phyloP scores from a whole-genome alignment of 2,888 invertebrate species.

The Netelia fuscicornis region DNA sequence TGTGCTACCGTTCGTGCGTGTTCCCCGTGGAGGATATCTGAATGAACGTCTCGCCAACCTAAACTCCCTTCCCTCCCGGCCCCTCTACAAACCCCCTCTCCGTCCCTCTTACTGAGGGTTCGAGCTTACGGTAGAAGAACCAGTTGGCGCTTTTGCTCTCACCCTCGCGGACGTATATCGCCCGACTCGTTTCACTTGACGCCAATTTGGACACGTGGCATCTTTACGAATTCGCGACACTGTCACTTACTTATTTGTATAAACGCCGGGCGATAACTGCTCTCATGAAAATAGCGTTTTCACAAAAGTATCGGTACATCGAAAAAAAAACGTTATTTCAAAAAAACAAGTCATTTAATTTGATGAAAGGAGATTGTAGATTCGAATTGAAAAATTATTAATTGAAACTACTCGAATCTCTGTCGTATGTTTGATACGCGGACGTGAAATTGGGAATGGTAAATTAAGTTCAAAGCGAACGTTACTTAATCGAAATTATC shows the following conservation, averaged over 20 bases:
- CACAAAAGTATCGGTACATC: neutral
- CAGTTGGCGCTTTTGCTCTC: conserved; percentile 18
- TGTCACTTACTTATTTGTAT: neutral
- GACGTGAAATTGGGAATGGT: too few species aligned
- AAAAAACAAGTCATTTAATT: too few species aligned
- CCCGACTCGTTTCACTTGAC: conserved; percentile 65
- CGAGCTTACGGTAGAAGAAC: conserved; percentile 34
- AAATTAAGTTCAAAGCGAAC: too few species aligned
- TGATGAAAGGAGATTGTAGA: too few species aligned
- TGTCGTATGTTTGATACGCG: too few species aligned
- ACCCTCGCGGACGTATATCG: conserved; percentile 53
- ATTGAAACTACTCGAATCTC: too few species aligned
- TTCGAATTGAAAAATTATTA: too few species aligned
- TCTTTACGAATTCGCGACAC: neutral
- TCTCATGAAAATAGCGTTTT: neutral
- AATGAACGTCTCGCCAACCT: conserved; percentile 49
- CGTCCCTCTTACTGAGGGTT: conserved; percentile 7
- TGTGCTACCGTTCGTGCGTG: conserved; percentile 9
- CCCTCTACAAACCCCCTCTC: neutral
- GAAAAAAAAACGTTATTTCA: neutral
- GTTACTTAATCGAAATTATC: neutral
- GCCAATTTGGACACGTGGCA: conserved; percentile 21
- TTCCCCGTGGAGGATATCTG: conserved; percentile 51
- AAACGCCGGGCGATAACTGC: neutral
- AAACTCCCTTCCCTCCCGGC: neutral